A percentile compares a stretch with the other conserved stretches of the same genome.
These are phyloP conservation scores for Drosophila littoralis DNA, from an alignment of 1,140 invertebrate genomes.

Conservation along the genomic window DNA sequence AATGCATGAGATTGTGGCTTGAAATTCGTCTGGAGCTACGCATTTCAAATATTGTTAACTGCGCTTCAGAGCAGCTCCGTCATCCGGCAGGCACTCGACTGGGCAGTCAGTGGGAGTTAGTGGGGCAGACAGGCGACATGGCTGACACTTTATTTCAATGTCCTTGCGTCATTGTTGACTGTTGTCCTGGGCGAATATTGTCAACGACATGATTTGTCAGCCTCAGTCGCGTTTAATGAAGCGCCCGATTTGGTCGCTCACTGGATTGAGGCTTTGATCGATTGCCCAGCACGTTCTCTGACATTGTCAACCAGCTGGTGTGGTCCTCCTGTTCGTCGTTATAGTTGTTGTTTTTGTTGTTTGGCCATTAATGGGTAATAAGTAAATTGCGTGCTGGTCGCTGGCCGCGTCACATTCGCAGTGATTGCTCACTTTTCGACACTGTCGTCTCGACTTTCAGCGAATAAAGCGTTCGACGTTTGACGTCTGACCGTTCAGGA, in stretches of 20 bases:
- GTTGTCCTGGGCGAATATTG: constrained; percentile 55
- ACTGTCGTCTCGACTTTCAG: constrained; percentile 41
- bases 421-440: constrained; percentile 82
- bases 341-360: constrained; percentile 10
- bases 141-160: constrained; percentile 36
- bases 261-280: constrained; percentile 60
- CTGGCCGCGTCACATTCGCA: constrained; percentile 68
- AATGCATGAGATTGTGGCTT: constrained; percentile 29
- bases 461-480: constrained; percentile 29
- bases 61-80: constrained; percentile 20
- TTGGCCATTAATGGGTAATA: constrained; percentile 77
- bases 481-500: constrained; percentile 19
- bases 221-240: constrained; percentile 46
- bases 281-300: constrained; percentile 54
- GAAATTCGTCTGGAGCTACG: constrained; percentile 22
- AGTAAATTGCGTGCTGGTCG: constrained; percentile 79
- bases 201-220: constrained; percentile 80
- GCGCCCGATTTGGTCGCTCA: constrained; percentile 38
- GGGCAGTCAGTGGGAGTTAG: neutral
- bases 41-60: constrained; percentile 38
- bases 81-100: neutral
- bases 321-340: neutral
- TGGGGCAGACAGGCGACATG: constrained; percentile 19
- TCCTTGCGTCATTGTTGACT: constrained; percentile 52
- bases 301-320: constrained; percentile 21